phyloP scores from a whole-genome alignment of 2,113 vertebrate genomes.

The Carassius auratus region DNA sequence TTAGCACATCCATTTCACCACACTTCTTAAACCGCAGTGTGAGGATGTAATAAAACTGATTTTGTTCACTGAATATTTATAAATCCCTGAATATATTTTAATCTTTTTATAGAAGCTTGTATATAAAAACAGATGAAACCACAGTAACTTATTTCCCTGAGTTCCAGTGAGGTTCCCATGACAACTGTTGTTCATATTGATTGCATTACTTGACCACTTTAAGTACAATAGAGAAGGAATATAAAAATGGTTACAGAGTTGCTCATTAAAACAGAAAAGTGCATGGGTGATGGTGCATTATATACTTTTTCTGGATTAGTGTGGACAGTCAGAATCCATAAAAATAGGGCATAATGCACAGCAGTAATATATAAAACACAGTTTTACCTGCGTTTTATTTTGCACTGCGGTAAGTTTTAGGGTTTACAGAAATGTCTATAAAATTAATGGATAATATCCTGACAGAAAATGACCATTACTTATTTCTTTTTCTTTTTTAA shows the following conservation, averaged over 20 bases:
- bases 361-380: too few species aligned
- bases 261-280: neutral
- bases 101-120: neutral
- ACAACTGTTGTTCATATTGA: neutral
- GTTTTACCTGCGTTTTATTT: too few species aligned
- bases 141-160: neutral
- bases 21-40: neutral
- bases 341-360: too few species aligned
- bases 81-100: neutral
- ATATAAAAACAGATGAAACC: neutral
- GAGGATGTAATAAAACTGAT: neutral
- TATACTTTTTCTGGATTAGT: too few species aligned
- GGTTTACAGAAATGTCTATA: too few species aligned
- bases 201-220: neutral
- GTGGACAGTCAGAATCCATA: too few species aligned
- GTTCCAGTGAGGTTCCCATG: neutral
- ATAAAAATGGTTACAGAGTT: neutral
- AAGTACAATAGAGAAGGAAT: neutral
- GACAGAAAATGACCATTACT: too few species aligned
- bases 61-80: neutral
- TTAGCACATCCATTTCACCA: neutral
- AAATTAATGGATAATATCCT: too few species aligned
- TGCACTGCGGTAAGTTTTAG: too few species aligned
- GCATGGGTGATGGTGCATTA: too few species aligned
- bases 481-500: too few species aligned